phyloP scores from a whole-genome alignment of 2,888 invertebrate genomes.

The Nomada fucata region DNA sequence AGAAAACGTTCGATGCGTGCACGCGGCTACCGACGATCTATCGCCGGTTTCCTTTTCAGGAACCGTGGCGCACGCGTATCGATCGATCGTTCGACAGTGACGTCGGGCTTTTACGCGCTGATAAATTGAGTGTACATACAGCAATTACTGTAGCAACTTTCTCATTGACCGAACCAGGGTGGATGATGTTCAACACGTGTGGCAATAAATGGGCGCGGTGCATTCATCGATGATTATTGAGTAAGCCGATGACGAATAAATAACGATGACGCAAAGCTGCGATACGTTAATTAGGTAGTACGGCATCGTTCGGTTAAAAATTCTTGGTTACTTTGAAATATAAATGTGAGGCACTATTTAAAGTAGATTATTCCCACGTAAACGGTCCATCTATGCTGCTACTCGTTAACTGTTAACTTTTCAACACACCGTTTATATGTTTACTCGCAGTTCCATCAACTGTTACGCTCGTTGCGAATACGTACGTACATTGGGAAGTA shows the following conservation, averaged over 20 bases:
- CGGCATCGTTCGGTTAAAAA: too few relatives aligned
- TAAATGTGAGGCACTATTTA: too few relatives aligned
- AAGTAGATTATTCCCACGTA: too few relatives aligned
- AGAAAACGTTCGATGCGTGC: background rate
- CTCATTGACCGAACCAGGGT: slow-evolving; percentile 9
- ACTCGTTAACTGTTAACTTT: too few relatives aligned
- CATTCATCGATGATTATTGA: background rate
- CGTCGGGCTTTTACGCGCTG: slow-evolving; percentile 21
- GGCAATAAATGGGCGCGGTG: background rate
- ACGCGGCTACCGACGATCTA: background rate
- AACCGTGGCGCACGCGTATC: background rate
- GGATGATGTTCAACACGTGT: slow-evolving; percentile 35
- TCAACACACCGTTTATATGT: too few relatives aligned
- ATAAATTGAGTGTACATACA: slow-evolving; percentile 22
- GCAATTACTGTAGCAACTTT: slow-evolving; percentile 44
- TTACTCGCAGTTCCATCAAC: too few relatives aligned
- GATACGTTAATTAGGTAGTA: too few relatives aligned
- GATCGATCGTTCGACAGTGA: slow-evolving; percentile 20
- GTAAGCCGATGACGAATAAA: slow-evolving; percentile 4
- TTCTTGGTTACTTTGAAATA: too few relatives aligned
- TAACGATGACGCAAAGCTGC: too few relatives aligned
- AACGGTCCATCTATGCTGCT: too few relatives aligned
- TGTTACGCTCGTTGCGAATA: too few relatives aligned
- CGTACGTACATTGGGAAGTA: too few relatives aligned
- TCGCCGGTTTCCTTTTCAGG: background rate